A percentile compares a stretch with the other conserved stretches of the same genome.
These are phyloP conservation scores for Papilio aristodemus DNA, from an alignment of 1,140 invertebrate genomes.

Conservation along the genomic window DNA sequence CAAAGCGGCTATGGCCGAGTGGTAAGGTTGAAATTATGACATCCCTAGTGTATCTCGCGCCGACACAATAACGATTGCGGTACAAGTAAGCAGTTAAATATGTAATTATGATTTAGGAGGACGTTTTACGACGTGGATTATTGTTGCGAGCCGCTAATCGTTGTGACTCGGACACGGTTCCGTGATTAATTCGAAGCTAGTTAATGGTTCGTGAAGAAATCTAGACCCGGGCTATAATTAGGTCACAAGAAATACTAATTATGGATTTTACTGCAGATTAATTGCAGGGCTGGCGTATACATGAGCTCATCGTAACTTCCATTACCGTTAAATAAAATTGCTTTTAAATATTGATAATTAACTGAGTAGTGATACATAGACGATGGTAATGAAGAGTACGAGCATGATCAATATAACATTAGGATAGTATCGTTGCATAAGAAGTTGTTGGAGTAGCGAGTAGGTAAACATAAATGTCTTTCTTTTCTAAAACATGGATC, in stretches of 20 bases:
- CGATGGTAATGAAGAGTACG: too few species aligned
- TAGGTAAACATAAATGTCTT: too few species aligned
- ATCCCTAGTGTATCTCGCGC: slow-evolving; percentile 29
- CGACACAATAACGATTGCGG: slow-evolving; percentile 40
- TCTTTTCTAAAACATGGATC: too few species aligned
- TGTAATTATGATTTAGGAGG: slow-evolving; percentile 57
- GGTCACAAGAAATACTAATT: slow-evolving; percentile 11
- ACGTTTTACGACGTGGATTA: slow-evolving; percentile 57
- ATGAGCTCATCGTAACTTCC: too few species aligned
- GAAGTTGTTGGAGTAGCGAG: too few species aligned
- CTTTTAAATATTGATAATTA: slow-evolving; percentile 9
- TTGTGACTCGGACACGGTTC: slow-evolving; percentile 42
- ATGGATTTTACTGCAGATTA: not conserved
- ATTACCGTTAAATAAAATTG: not conserved
- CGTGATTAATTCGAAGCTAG: slow-evolving; percentile 36
- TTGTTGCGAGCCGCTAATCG: slow-evolving; percentile 46
- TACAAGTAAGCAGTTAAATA: slow-evolving; percentile 41
- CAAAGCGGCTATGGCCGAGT: slow-evolving; percentile 9
- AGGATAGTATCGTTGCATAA: too few species aligned
- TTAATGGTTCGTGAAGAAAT: slow-evolving; percentile 27
- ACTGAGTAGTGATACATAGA: too few species aligned
- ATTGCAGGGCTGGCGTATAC: not conserved
- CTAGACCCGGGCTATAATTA: slow-evolving; percentile 22
- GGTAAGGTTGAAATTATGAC: slow-evolving; percentile 40
- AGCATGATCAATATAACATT: too few species aligned